Percentiles rank a stretch among this genome's conserved stretches.
These are phyloP conservation scores for Brienomyrus brachyistius DNA, from an alignment of 2,113 vertebrate species.

Conservation along the genomic window DNA sequence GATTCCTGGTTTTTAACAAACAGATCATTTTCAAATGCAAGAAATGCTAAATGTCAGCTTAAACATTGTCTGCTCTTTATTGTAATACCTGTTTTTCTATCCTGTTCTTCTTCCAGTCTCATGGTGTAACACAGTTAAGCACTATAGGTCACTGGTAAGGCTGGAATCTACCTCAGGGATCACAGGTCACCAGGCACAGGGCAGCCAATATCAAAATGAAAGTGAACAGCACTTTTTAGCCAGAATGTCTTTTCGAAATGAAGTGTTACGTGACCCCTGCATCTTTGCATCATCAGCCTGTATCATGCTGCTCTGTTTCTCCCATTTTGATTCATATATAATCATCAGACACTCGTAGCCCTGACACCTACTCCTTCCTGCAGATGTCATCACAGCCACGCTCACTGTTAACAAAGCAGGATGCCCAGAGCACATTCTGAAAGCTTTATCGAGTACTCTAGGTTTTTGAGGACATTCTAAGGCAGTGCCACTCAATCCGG, in stretches of 20 bases:
- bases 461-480: conserved; percentile 8
- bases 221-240: background rate
- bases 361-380: background rate
- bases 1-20: background rate
- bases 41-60: background rate
- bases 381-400: background rate
- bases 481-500: conserved; percentile 7
- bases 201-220: background rate
- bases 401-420: background rate
- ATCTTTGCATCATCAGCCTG: background rate
- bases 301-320: background rate
- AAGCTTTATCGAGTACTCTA: background rate
- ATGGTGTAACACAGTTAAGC: background rate
- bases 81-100: background rate
- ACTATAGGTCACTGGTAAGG: background rate
- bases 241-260: background rate
- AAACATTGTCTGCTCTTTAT: no score
- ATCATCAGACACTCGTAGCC: background rate
- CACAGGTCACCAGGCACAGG: background rate
- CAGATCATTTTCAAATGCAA: background rate
- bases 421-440: conserved; percentile 4
- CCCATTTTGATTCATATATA: background rate
- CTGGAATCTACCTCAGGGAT: background rate
- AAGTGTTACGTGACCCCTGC: background rate
- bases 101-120: background rate